Percentiles rank a stretch among this genome's conserved stretches.
Evolutionary conservation across 2,888 invertebrate genomes (phyloP).

Genomic region (Limulus polyphemus): DNA sequence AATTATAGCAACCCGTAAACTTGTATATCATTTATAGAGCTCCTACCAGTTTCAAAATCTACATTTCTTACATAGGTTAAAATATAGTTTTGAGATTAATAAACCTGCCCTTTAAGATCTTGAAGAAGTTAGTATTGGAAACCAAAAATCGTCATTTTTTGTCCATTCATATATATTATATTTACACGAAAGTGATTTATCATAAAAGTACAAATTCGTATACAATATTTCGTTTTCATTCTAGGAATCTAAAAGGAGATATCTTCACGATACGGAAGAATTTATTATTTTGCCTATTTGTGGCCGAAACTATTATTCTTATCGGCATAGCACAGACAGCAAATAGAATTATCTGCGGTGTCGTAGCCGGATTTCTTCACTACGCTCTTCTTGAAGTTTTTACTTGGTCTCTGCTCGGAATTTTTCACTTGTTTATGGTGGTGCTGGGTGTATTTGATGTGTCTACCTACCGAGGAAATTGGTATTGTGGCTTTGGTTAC

Average conservation of each 20-base stretch:
- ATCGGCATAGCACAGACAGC: constrained; percentile 79
- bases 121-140: too few species aligned
- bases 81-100: too few species aligned
- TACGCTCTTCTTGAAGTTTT: constrained; percentile 77
- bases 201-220: too few species aligned
- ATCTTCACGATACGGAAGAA: constrained; percentile 93
- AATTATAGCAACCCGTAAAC: too few species aligned
- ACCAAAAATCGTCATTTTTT: too few species aligned
- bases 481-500: constrained; percentile 83
- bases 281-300: constrained; percentile 75
- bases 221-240: too few species aligned
- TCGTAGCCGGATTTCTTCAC: constrained; percentile 67
- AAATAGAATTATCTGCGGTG: constrained; percentile 66
- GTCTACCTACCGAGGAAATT: constrained; percentile 71
- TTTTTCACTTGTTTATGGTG: constrained; percentile 90
- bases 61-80: too few species aligned
- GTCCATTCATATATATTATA: too few species aligned
- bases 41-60: too few species aligned
- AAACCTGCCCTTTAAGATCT: too few species aligned
- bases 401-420: constrained; percentile 94
- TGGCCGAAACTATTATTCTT: constrained; percentile 82
- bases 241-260: constrained; percentile 42
- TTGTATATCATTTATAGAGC: too few species aligned
- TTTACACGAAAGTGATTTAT: too few species aligned
- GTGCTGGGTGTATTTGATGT: constrained; percentile 84